phyloP scores from a whole-genome alignment of 2,888 invertebrate genomes.

The Chrysolina americana region DNA sequence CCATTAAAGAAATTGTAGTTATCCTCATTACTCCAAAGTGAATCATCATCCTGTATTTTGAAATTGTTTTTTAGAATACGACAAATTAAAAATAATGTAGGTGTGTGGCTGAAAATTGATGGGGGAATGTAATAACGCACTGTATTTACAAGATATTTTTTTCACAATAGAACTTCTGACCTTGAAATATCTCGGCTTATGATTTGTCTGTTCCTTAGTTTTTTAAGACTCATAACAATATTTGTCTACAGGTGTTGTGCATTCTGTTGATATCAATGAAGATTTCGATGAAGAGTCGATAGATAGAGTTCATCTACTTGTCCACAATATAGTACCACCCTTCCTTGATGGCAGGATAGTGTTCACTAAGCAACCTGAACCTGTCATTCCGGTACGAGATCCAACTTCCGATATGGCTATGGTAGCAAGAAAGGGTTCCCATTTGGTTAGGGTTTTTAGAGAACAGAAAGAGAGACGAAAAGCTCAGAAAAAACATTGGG shows the following conservation, averaged over 20 bases:
- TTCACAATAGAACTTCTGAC: no score
- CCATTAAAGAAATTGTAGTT: no score
- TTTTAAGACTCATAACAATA: no score
- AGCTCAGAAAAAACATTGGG: constrained; percentile 99
- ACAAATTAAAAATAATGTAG: no score
- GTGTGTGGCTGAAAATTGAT: no score
- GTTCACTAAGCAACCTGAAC: constrained; percentile 99
- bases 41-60: no score
- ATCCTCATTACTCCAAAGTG: no score
- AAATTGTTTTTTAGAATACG: no score
- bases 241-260: constrained; percentile 79
- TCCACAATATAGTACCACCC: constrained; percentile 98
- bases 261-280: constrained; percentile 88
- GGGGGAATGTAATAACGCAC: no score
- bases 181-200: no score
- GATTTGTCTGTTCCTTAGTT: no score
- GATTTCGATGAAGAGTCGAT: constrained; percentile 97
- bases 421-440: constrained; percentile 94
- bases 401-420: constrained; percentile 98
- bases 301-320: constrained; percentile 94
- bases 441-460: constrained; percentile 89
- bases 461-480: constrained; percentile 97
- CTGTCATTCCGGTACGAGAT: constrained; percentile 97
- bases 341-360: constrained; percentile 99
- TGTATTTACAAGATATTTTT: no score